A percentile compares a stretch with the other conserved stretches of the same genome.
Evolutionary conservation across 2,888 invertebrate species (phyloP).

Genomic region (Cosmia pyralina): DNA sequence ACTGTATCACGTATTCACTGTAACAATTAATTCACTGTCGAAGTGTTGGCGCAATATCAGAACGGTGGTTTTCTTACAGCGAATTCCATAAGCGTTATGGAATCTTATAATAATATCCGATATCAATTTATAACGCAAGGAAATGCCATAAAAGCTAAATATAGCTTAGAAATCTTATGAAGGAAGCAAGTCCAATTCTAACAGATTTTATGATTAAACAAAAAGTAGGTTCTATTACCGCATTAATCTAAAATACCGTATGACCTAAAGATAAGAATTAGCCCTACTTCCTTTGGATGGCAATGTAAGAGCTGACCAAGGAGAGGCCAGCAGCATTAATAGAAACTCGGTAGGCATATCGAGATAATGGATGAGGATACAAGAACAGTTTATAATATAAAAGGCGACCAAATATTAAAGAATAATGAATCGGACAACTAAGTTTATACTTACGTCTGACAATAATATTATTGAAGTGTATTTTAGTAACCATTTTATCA

Average conservation of each 20-base stretch:
- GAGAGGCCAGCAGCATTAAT: not conserved
- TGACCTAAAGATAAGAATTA: conserved; percentile 31
- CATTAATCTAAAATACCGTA: conserved; percentile 39
- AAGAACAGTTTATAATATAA: not conserved
- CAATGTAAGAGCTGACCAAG: conserved; percentile 8
- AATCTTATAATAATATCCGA: conserved; percentile 50
- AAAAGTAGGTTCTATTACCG: conserved; percentile 40
- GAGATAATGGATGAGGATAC: not conserved
- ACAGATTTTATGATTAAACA: conserved; percentile 48
- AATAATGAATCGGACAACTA: not conserved
- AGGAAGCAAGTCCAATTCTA: conserved; percentile 40
- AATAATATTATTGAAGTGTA: not conserved
- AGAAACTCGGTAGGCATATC: not conserved
- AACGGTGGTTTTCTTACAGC: conserved; percentile 13
- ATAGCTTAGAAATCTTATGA: conserved; percentile 39
- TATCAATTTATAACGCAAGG: conserved; percentile 42
- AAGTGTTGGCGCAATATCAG: not conserved
- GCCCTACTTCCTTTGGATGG: conserved; percentile 15
- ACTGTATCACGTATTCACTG: not conserved
- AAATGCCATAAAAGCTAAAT: conserved; percentile 46
- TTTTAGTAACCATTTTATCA: not conserved
- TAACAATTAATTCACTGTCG: too few species aligned
- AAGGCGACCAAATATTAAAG: not conserved
- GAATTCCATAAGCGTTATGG: conserved; percentile 34
- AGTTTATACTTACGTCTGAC: not conserved